Base-by-base conservation (phyloP, 2,797 vertebrate species). In the Echeneis naucrates region DNA sequence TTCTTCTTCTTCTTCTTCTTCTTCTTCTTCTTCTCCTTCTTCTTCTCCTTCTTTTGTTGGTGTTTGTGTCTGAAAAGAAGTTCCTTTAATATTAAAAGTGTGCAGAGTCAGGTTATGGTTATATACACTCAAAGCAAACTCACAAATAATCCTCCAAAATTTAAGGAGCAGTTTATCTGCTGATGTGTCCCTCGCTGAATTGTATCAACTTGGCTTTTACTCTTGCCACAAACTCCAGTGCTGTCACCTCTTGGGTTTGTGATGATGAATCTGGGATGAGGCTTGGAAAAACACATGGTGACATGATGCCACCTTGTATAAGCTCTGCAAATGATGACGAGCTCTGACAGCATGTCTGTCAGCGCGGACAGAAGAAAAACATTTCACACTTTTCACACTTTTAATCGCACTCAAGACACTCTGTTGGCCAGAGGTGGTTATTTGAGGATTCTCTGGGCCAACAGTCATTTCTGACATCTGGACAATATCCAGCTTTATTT, bases 271-370 rank as follows among this genome's bases (percentile, higher is more conserved):
- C 62, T 37, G 16, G 45, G 58, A 55, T 61, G 56, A 79, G 53
- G 79, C 60, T 33, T 0, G 17, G 38, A 44, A 75, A 81, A 88
- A 83, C 78, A 74, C 80, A 67, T 35, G 47, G 56, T 82, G 82
- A 80, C 75, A 53, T 72, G 67, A 72, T n/a, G 63, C 65, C 59
- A 77, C 72, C 54, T 58, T 60, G 40, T 37, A 62, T 88, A 83
- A 89, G 72, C 86, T 82, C 59, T 55, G 77, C 44, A 71, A 74
- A 72, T 19, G 80, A 87, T 92, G 91, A 89, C 72, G 4, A 60
- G 68, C 58, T 79, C 65, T 92, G 89, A 93, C 87, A 84, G 67
- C 76, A 90, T 12, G 89, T 89, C 88, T 92, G 77, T 68, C 80
- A 42, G 63, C 44, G 7, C 13, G 13, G 40, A 52, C 56, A 9